A percentile compares a stretch with the other conserved stretches of the same genome.
These are phyloP conservation scores for Agrochola macilenta DNA, from an alignment of 2,888 invertebrate species.

Conservation along the genomic window DNA sequence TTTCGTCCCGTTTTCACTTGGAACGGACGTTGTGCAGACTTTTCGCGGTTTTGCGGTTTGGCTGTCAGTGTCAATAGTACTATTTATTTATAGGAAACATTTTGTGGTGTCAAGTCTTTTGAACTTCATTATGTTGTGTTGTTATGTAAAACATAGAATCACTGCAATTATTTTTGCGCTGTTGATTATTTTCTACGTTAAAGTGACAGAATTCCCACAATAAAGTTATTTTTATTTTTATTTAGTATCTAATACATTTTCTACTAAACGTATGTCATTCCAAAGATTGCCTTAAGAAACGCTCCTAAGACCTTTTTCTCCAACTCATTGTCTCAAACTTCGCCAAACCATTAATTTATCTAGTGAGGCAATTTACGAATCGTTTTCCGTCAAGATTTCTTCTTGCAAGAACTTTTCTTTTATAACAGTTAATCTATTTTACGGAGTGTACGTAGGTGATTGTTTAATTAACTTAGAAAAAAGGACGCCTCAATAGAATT, in stretches of 20 bases:
- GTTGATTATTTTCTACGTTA: background rate
- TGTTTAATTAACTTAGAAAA: conserved; percentile 29
- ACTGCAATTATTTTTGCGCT: background rate
- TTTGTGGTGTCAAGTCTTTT: too few relatives aligned
- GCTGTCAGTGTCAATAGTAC: background rate
- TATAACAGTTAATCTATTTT: conserved; percentile 27
- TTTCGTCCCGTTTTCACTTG: background rate
- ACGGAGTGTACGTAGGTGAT: background rate
- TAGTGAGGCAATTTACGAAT: conserved; percentile 18
- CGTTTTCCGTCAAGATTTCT: conserved; percentile 8
- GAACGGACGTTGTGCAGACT: background rate
- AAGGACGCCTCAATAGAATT: background rate
- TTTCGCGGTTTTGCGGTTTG: background rate
- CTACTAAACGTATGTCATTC: background rate
- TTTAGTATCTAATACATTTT: background rate
- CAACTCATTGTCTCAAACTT: background rate
- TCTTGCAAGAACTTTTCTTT: conserved; percentile 27
- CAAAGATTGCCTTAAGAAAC: background rate
- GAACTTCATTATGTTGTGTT: too few relatives aligned
- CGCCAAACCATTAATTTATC: conserved; percentile 23
- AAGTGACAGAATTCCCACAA: background rate
- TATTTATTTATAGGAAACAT: background rate
- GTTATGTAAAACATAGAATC: too few relatives aligned
- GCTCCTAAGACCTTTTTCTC: background rate
- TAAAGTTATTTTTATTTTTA: background rate